A percentile compares a stretch with the other conserved stretches of the same genome.
phyloP scores from a whole-genome alignment of 1,140 invertebrate genomes.

The Eurosta solidaginis region DNA sequence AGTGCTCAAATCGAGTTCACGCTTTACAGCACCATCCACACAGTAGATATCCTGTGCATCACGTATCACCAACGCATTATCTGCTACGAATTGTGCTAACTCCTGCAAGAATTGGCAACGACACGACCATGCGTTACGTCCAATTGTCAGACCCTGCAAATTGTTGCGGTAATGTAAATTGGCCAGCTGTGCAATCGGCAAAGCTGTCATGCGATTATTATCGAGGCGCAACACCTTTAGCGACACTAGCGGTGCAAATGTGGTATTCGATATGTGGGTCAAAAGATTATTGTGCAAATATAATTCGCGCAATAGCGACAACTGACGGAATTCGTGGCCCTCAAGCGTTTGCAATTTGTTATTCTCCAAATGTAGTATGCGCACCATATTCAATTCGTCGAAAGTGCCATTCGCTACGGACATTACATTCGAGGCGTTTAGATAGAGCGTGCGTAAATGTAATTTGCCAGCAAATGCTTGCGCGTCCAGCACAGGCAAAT shows the following conservation, averaged over 20 bases:
- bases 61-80: slow-evolving; percentile 78
- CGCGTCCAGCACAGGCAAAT: slow-evolving; percentile 77
- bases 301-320: slow-evolving; percentile 78
- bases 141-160: slow-evolving; percentile 75
- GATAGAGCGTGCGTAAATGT: slow-evolving; percentile 79
- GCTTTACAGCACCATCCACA: slow-evolving; percentile 75
- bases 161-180: slow-evolving; percentile 55
- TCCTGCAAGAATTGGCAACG: slow-evolving; percentile 87
- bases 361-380: slow-evolving; percentile 82
- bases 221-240: slow-evolving; percentile 81
- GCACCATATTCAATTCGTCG: slow-evolving; percentile 76
- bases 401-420: slow-evolving; percentile 87
- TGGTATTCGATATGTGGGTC: slow-evolving; percentile 75
- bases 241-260: slow-evolving; percentile 74
- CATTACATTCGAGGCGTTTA: slow-evolving; percentile 80
- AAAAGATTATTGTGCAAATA: slow-evolving; percentile 87
- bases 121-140: slow-evolving; percentile 86
- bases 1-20: slow-evolving; percentile 75
- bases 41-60: slow-evolving; percentile 80
- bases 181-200: slow-evolving; percentile 49
- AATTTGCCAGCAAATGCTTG: slow-evolving; percentile 84
- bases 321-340: slow-evolving; percentile 82
- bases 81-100: slow-evolving; percentile 79
- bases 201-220: slow-evolving; percentile 77
- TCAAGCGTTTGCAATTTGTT: slow-evolving; percentile 77